Conservation (phyloP, 2,888 invertebrate genomes). For the Drosophila putrida region DNA sequence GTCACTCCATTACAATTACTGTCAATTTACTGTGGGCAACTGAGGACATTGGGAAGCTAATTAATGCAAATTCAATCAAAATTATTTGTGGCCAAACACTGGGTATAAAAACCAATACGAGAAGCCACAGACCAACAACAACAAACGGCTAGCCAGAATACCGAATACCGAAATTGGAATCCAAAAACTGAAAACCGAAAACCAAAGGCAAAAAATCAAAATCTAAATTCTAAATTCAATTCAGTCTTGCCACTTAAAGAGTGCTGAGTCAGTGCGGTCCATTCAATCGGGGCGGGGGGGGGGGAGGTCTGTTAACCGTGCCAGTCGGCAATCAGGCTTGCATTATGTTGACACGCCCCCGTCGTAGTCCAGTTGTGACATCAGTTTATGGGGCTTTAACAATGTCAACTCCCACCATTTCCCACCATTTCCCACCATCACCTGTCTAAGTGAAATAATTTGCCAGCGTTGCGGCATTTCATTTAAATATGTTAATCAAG, state of each 20-base stretch:
- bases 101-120: conserved; percentile 4
- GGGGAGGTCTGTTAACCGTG: conserved; percentile 23
- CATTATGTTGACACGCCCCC: conserved; percentile 64
- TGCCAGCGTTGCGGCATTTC: conserved; percentile 61
- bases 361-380: conserved; percentile 51
- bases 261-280: conserved; percentile 40
- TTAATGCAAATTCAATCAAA: conserved; percentile 39
- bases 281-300: neutral
- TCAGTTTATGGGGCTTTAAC: conserved; percentile 45
- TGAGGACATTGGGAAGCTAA: conserved; percentile 19
- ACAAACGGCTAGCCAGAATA: neutral
- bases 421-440: neutral
- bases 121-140: conserved; percentile 10
- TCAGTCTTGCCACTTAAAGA: conserved; percentile 15
- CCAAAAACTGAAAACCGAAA: conserved; percentile 9
- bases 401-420: neutral
- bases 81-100: conserved; percentile 28
- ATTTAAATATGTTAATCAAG: conserved; percentile 74
- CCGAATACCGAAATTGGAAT: conserved; percentile 10
- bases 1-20: conserved; percentile 4
- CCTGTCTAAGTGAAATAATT: conserved; percentile 47
- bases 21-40: neutral
- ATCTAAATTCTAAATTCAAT: conserved; percentile 10
- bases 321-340: conserved; percentile 41
- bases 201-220: neutral